Evolutionary conservation across 92 coral and sea anemone genomes (phyloP), one percentile per base, ranked within the genome.

Genomic region (Porites rus): DNA sequence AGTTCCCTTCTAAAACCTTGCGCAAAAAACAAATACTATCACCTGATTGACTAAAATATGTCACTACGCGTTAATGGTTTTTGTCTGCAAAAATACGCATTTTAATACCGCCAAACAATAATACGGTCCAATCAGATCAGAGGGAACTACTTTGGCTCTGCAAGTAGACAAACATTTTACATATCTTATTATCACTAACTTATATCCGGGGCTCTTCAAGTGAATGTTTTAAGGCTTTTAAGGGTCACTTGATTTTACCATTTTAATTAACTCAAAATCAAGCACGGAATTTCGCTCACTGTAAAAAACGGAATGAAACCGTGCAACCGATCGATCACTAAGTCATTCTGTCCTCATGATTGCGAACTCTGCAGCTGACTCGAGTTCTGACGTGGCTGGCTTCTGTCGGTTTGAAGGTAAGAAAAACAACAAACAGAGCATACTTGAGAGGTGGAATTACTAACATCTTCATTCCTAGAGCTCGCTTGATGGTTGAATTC

Each of bases 51-150:
- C 10, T 53, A 61, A 50, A 77, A 76, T 77, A 72, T 81, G 83
- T 60, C 81, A 81, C 46, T 56, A 76, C 19, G 84, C 69, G 77
- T 63, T 78, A 79, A 89, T 84, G 89, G 86, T 89, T 79, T 77
- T 84, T 65, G 92, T 89, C 79, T 83, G 77, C 63, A 10, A 81
- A 84, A 72, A 19, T 73, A 78, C 82, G 54, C 82, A 75, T 79
- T 28, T 81, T 65, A 75, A 76, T 81, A 86, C 65, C 85, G 8
- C 14, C 19, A 22, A 79, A 91, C 94, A 91, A 87, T n/a, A 71
- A 75, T 65, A 61, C 25, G 25, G 52, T 61, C 91, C 94, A 91
- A 91, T 91, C 94, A 83, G 53, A 21, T 21, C 52, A 13, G 72
- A 62, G 79, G 21, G 18, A 25, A 43, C 79, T 24, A 38, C 51